Evolutionary conservation across 2,797 vertebrate species (phyloP), one percentile per base, ranked within the genome.

Genomic region (Enteromius argenteus): DNA sequence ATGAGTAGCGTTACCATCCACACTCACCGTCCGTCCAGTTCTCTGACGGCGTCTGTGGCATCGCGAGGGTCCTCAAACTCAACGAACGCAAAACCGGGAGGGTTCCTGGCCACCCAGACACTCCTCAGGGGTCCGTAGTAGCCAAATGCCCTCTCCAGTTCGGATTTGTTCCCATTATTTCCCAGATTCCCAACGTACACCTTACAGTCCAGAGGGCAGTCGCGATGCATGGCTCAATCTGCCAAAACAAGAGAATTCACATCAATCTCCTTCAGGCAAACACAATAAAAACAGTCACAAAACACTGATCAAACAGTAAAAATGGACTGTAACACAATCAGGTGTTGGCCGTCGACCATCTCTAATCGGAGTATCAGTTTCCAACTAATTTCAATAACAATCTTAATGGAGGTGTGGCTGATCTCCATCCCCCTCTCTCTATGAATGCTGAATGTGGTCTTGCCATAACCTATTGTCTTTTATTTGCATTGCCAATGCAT

Each of bases 141-240:
- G 86, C 98, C 97, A 86, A 99, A 99, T 0, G 98, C 93, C 80
- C 97, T 90, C 86, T 99, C 98, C 87, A 99, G 79, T 88, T 99
- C 98, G 0, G 98, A 98, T 90, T 99, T 99, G 94, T 99, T 99
- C 87, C 98, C 98, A 96, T 98, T 99, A 90, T 98, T 99, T 39
- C 98, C 98, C 87, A 99, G 94, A 92, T 99, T 99, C 85, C 98
- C 98, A 81, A 99, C 98, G 2, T 99, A 99, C 89, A 99, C 98
- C 90, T 99, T 99, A 91, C 98, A 99, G 92, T 99, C 98, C 84
- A 99, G 94, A 1, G 98, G 98, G 94, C 98, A 99, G 90, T 99
- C 97, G 88, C 97, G 96, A 88, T 96, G 95, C 95, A 96, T 96
- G 91, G 81, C 88, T 89, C 86, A 83, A 90, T 88, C 95, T 95